Base-by-base conservation (phyloP, 1,140 invertebrate genomes). In the Lepidurus arcticus region DNA sequence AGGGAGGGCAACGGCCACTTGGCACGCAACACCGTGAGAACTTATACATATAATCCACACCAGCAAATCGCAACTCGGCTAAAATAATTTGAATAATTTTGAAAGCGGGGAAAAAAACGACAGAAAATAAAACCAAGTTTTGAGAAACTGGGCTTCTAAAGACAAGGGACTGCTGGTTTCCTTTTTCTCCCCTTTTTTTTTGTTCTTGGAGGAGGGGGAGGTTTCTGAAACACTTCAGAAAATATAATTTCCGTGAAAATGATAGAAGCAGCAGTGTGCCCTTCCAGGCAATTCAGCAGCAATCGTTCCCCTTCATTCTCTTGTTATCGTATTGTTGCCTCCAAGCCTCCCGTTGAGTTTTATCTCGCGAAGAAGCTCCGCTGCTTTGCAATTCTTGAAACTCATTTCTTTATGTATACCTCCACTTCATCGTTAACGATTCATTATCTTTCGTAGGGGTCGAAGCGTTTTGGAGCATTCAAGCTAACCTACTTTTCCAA, bases 21-120 rank as follows among this genome's bases (percentile, higher is more conserved):
- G n/a, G 53, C 53, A 65, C 53, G 53, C 53, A 65, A 65, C 53
- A 65, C 53, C 53, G 53, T 65, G 53, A 65, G 53, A 65, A 65
- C 53, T 65, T 65, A 21, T 65, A n/a, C 53, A 65, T 7, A 65
- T 65, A 65, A 65, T 65, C 53, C 53, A 7, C 16, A n/a, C 53
- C 13, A 65, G 53, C 53, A 7, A 65, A 65, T 65, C 13, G 53
- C 53, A 65, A 65, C 16, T 65, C 53, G 16, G n/a, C 53, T 65
- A 21, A 0, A 21, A 65, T 7, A n/a, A 7, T 65, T 3, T 65
- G 53, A 65, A 65, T 34, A 3, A 34, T 34, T 4, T 65, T 16
- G 53, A 65, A 65, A 65, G 8, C 53, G 6, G 16, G 3, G n/a
- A 65, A 65, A 65, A 1, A 7, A 16, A 7, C 0, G 5, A 7